phyloP scores from a whole-genome alignment of 2,113 vertebrate species.

The Zosterops lateralis region DNA sequence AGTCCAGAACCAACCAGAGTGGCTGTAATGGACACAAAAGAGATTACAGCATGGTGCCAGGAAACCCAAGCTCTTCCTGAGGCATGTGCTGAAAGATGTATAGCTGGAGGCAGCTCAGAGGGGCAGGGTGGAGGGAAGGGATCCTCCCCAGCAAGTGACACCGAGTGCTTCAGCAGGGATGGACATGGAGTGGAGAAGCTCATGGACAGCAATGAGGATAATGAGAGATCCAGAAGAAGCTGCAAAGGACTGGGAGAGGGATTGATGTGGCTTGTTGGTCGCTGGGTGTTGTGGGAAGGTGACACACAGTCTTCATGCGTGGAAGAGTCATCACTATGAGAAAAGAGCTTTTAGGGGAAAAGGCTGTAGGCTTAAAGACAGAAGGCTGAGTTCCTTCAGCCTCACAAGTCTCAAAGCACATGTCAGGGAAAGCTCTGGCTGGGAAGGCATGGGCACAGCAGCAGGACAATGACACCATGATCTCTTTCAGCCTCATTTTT shows the following conservation, averaged over 20 bases:
- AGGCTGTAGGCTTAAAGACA: background rate
- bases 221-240: background rate
- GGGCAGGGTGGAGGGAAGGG: background rate
- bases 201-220: background rate
- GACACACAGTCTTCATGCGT: background rate
- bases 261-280: fast-evolving
- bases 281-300: background rate
- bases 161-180: background rate
- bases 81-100: background rate
- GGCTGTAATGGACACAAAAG: background rate
- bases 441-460: background rate
- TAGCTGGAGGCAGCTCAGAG: background rate
- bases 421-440: background rate
- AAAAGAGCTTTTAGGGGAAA: background rate
- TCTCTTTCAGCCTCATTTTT: background rate
- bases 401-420: background rate
- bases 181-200: background rate
- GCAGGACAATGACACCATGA: background rate
- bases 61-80: background rate
- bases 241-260: background rate
- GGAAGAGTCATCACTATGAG: background rate
- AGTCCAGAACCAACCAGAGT: background rate
- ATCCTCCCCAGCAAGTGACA: background rate
- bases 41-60: background rate
- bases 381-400: background rate